Base-by-base conservation (phyloP, 2,888 invertebrate genomes). In the Ephialtes manifestator region DNA sequence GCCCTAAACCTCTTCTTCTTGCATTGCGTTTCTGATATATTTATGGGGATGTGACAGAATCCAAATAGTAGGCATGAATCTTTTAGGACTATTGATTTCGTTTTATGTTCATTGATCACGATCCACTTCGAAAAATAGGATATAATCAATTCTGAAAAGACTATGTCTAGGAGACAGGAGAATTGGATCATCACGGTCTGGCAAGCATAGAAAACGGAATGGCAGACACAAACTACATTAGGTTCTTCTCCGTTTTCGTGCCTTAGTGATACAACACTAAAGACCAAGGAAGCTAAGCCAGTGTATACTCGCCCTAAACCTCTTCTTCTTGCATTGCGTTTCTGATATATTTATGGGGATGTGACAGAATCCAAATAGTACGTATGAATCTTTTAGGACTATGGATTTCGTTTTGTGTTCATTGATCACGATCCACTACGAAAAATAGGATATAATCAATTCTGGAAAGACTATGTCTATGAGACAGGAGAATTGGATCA, bases 301-400 rank as follows among this genome's bases (percentile, higher is more conserved):
- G 83, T 86, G 74, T 81, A 85, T 84, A 86, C 83, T 55, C 80
- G 68, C 10, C 48, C 53, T 46, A 18, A 46, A 46, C 28, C 70
- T 53, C 58, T 58, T n/a, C 53, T n/a, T 31, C 35, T 15, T 24
- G n/a, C 53, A 70, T 63, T 65, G 28, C 60, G 67, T 70, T 70
- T 39, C 31, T 72, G 43, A 13, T 28, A 18, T 39, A 51, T 60
- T 78, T 35, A 48, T 46, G 70, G 58, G 39, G 20, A 68, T 18
- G 18, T 43, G 48, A 11, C 24, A n/a, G 18, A 13, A 77, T 28
- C 51, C 18, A 68, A 77, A 77, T 43, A 28, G 8, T 15, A 15
- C 5, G 13, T 58, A 35, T 58, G 55, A 55, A 20, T 53, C 58
- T 15, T 35, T 58, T 31, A 58, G 28, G 53, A 35, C 35, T 18